phyloP scores from a whole-genome alignment of 2,888 invertebrate species.

The Incurvaria masculella region DNA sequence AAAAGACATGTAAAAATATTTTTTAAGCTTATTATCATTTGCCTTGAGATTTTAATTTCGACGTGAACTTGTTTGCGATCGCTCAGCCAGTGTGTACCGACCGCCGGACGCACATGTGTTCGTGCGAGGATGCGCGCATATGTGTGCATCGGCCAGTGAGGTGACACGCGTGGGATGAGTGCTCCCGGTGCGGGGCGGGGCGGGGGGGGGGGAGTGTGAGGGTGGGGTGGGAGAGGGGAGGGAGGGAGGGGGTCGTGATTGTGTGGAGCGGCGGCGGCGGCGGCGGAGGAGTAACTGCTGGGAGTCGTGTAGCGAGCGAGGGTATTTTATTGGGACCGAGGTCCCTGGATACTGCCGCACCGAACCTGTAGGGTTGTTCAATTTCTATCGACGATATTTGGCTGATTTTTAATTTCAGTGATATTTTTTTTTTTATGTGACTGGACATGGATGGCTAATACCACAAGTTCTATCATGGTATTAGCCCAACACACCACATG shows the following conservation, averaged over 20 bases:
- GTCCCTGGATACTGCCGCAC: slow-evolving; percentile 45
- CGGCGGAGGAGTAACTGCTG: slow-evolving; percentile 50
- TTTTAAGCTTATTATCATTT: too few species aligned
- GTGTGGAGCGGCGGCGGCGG: slow-evolving; percentile 20
- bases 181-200: slow-evolving; percentile 36
- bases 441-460: too few species aligned
- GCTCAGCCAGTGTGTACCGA: neutral
- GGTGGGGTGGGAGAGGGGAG: slow-evolving; percentile 15
- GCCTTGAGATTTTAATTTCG: too few species aligned
- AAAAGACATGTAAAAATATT: too few species aligned
- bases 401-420: too few species aligned
- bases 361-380: slow-evolving; percentile 24
- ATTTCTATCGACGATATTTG: too few species aligned
- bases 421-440: too few species aligned
- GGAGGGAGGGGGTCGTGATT: slow-evolving; percentile 10
- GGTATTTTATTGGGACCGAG: slow-evolving; percentile 54
- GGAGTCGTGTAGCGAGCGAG: slow-evolving; percentile 48
- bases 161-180: slow-evolving; percentile 14
- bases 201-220: slow-evolving; percentile 21
- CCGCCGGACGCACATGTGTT: neutral
- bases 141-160: neutral
- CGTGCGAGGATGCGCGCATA: neutral
- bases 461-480: too few species aligned
- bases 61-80: too few species aligned
- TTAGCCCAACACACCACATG: too few species aligned